A percentile compares a stretch with the other conserved stretches of the same genome.
These are phyloP conservation scores for Parasteatoda lunata DNA, from an alignment of 2,888 invertebrate species.

Conservation along the genomic window DNA sequence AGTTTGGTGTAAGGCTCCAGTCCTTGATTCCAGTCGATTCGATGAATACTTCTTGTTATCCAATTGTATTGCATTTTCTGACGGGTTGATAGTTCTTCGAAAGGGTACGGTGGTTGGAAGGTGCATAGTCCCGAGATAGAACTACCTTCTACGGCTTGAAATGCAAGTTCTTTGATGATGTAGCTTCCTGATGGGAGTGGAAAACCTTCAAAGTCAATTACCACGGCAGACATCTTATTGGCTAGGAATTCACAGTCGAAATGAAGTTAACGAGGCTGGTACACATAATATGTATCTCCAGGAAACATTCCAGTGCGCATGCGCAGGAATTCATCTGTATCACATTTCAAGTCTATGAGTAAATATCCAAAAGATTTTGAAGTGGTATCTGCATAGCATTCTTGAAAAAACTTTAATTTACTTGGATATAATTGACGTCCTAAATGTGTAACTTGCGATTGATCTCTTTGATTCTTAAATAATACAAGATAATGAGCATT, in stretches of 20 bases:
- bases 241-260: background rate
- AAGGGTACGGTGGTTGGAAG: too few species aligned
- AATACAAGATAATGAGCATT: constrained; percentile 46
- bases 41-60: too few species aligned
- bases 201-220: too few species aligned
- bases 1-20: too few species aligned
- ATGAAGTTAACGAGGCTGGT: background rate
- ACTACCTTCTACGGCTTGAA: too few species aligned
- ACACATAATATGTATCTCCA: background rate
- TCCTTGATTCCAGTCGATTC: too few species aligned
- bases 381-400: constrained; percentile 30
- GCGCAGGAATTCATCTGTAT: background rate
- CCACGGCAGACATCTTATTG: background rate
- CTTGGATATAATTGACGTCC: constrained; percentile 21
- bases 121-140: too few species aligned
- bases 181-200: too few species aligned
- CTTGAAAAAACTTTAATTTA: constrained; percentile 10
- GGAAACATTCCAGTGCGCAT: background rate
- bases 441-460: constrained; percentile 15
- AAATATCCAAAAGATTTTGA: background rate
- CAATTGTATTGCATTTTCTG: too few species aligned
- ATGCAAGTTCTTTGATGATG: too few species aligned
- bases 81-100: too few species aligned
- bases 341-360: background rate
- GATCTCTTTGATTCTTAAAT: constrained; percentile 44